Evolutionary conservation across 1,140 invertebrate species (phyloP), one percentile per base, ranked within the genome.

Genomic region (Triops longicaudatus): DNA sequence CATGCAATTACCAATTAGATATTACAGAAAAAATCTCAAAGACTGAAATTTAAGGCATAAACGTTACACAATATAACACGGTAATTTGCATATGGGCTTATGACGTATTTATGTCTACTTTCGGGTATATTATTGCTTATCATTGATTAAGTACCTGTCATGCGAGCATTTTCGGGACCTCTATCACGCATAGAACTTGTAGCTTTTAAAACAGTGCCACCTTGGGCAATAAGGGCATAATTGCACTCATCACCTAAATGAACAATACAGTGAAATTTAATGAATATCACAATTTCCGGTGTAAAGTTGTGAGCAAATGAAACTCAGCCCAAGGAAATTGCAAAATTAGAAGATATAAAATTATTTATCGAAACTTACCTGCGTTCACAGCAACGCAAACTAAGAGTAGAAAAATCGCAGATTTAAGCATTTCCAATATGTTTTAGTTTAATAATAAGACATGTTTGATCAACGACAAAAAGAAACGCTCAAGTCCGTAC

Each of bases 111-210:
- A 73, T n/a, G 4, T 1, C 73, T 12, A 26, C 27, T 41, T n/a
- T 73, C 14, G 14, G 37, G 22, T n/a, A 31, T 72, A 2, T 72
- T 72, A 22, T 72, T 72, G 10, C 7, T 22, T 63, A 11, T 17
- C 80, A 37, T 77, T 81, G 78, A 83, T 72, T 11, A 80, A 88
- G 90, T 88, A 95, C 93, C 92, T 87, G 93, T 89, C 73, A 95
- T 85, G 81, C 88, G 88, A 4, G 93, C 93, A 86, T 94, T 92
- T 42, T 91, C 87, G 31, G 93, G 89, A 77, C 92, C 93, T 83
- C 93, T 87, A 78, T 92, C 91, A 27, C 88, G 86, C 76, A 94
- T 85, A 78, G 89, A 91, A 6, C 92, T 92, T 50, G 93, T 94
- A 37, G 93, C 93, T 82, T 86, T 90, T 42, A 95, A 81, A 75